Evolutionary conservation across 2,113 vertebrate species (phyloP).

Genomic region (Pelodiscus sinensis): DNA sequence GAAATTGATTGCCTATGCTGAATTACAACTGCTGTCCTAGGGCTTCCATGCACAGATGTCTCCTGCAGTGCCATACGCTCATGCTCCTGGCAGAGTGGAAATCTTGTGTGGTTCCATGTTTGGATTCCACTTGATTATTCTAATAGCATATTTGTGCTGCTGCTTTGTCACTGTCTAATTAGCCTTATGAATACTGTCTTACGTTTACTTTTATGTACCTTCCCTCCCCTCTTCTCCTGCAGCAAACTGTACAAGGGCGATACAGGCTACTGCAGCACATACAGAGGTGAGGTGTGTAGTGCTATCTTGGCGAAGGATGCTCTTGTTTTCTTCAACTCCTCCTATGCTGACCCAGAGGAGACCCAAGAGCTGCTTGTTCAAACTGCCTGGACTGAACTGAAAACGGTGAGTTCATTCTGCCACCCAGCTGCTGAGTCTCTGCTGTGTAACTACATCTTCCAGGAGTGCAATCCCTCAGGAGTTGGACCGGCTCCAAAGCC

Average conservation of each 20-base stretch:
- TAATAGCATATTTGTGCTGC: background rate
- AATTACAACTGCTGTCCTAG: background rate
- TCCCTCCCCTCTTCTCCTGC: background rate
- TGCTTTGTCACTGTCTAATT: background rate
- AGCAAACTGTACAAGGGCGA: constrained; percentile 89
- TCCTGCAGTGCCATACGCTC: accelerated
- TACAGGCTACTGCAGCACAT: constrained; percentile 90
- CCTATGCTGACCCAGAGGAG: constrained; percentile 88
- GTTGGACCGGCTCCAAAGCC: constrained; percentile 87
- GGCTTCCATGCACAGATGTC: background rate
- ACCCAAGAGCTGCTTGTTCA: constrained; percentile 90
- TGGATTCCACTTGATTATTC: background rate
- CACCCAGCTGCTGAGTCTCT: constrained; percentile 85
- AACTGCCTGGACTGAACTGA: constrained; percentile 86
- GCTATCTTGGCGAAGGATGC: constrained; percentile 78
- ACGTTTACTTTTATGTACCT: background rate
- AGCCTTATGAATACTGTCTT: background rate
- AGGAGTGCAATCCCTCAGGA: constrained; percentile 90
- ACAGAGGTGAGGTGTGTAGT: constrained; percentile 90
- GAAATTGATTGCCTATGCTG: background rate
- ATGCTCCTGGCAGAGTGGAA: background rate
- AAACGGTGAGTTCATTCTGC: constrained; percentile 85
- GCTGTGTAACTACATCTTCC: constrained; percentile 91
- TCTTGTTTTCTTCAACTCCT: constrained; percentile 95
- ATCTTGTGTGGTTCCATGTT: accelerated